phyloP scores from a whole-genome alignment of 2,888 invertebrate species.

The Cyaniris semiargus region DNA sequence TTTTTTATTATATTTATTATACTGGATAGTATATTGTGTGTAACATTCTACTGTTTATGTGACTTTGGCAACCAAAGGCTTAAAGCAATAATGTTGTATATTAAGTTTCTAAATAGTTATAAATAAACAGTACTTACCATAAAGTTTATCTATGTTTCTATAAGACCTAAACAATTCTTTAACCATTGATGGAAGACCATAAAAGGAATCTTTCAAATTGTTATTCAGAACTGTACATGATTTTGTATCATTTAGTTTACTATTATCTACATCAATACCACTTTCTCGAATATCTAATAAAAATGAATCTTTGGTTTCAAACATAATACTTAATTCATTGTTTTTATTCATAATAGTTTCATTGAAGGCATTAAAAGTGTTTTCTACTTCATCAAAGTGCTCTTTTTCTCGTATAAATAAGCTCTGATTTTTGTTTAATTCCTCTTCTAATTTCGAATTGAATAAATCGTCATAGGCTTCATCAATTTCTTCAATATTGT shows the following conservation, averaged over 20 bases:
- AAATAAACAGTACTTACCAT: slow-evolving; percentile 81
- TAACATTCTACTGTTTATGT: neutral
- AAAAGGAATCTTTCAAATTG: slow-evolving; percentile 76
- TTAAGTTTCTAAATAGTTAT: neutral
- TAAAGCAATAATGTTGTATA: neutral
- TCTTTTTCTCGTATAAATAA: slow-evolving; percentile 45
- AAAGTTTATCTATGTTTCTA: slow-evolving; percentile 89
- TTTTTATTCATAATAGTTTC: slow-evolving; percentile 72
- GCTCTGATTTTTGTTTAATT: slow-evolving; percentile 44
- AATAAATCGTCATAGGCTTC: slow-evolving; percentile 58
- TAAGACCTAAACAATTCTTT: slow-evolving; percentile 85
- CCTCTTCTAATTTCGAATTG: slow-evolving; percentile 52
- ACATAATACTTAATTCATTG: slow-evolving; percentile 51
- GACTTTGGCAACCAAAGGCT: neutral
- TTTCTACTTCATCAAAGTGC: slow-evolving; percentile 55
- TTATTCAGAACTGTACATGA: slow-evolving; percentile 38
- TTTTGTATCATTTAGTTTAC: slow-evolving; percentile 41
- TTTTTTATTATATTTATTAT: too few relatives aligned
- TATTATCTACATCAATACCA: slow-evolving; percentile 47
- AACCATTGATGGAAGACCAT: slow-evolving; percentile 87
- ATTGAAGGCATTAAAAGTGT: slow-evolving; percentile 76
- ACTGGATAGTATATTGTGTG: too few relatives aligned
- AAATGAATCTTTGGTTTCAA: slow-evolving; percentile 71
- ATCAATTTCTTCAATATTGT: slow-evolving; percentile 16
- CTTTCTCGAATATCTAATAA: slow-evolving; percentile 65